Conservation (phyloP, 2,113 vertebrate genomes). For the Pandion haliaetus region DNA sequence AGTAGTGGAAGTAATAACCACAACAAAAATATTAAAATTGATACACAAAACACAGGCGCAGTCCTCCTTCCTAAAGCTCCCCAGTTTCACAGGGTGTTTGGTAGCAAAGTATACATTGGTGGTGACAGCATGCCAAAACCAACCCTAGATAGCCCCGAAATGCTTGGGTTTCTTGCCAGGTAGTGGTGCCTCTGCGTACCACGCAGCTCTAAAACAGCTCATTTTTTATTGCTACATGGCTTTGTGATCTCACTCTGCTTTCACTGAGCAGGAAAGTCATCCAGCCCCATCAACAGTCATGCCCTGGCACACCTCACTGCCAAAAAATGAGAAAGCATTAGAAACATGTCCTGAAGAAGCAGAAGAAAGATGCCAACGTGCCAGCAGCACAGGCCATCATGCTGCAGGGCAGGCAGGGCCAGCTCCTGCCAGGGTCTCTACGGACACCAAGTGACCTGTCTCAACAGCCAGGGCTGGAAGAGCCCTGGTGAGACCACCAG, state of each 20-base stretch:
- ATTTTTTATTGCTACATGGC: neutral
- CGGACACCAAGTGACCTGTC: rapidly evolving
- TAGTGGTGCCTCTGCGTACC: neutral
- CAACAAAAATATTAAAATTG: neutral
- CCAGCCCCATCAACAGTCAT: neutral
- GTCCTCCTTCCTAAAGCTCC: neutral
- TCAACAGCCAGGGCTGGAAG: neutral
- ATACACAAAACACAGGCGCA: neutral
- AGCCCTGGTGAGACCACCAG: neutral
- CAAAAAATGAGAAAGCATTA: neutral
- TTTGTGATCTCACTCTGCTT: neutral
- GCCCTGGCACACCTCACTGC: neutral
- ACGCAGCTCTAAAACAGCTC: neutral
- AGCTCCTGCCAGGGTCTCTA: neutral
- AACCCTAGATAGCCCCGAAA: neutral
- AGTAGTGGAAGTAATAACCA: neutral
- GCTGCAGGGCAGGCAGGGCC: neutral
- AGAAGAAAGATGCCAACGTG: neutral
- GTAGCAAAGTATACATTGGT: neutral
- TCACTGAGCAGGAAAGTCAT: neutral
- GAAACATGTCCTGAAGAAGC: neutral
- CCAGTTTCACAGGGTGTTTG: neutral
- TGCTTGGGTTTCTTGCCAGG: neutral
- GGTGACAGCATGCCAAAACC: neutral
- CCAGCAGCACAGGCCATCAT: neutral